Base-by-base conservation (phyloP, 2,113 vertebrate species). In the Atrichornis clamosus region DNA sequence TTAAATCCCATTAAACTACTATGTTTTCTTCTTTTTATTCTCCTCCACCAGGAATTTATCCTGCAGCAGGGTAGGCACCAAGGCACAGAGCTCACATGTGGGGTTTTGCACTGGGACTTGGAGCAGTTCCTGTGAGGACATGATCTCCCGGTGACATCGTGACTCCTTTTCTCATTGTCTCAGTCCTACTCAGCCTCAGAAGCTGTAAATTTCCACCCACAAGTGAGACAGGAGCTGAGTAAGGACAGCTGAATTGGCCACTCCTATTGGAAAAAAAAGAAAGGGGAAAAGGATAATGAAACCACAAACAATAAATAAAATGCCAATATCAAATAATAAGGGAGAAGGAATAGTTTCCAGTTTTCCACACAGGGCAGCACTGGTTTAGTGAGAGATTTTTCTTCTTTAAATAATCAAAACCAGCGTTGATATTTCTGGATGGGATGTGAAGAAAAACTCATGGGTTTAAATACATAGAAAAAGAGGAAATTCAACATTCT, bases 201-300 rank as follows among this genome's bases (percentile, higher is more conserved):
- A 93, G 55, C 76, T 87, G 75, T 84, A 89, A 75, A 96, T 93
- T 95, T 94, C 85, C 83, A 95, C 23, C 49, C 72, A 59, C 39
- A 67, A 60, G 27, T 0, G n/a, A 64, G 47, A 78, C 15, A 53
- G 3, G 27, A 94, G 72, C 68, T 81, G 47, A 90, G 49, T 56
- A 44, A 93, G 28, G 75, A 63, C 27, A 41, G 56, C 44, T 75
- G 52, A 75, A 92, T 89, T 93, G 83, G 65, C 41, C 44, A 64
- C 39, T 84, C 49, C 21, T 81, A 26, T 3, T 82, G 76, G 79
- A 83, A 95, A 96, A 91, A 91, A 94, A 82, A 59, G 13, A 75
- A 81, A 26, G 2, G 20, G 3, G 10, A 44, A 72, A 86, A 53
- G 69, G 74, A 77, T 91, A 62, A 52, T 74, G 55, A 95, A 93